Base-by-base conservation (phyloP, 2,888 invertebrate genomes). In the Amaurobius ferox region DNA sequence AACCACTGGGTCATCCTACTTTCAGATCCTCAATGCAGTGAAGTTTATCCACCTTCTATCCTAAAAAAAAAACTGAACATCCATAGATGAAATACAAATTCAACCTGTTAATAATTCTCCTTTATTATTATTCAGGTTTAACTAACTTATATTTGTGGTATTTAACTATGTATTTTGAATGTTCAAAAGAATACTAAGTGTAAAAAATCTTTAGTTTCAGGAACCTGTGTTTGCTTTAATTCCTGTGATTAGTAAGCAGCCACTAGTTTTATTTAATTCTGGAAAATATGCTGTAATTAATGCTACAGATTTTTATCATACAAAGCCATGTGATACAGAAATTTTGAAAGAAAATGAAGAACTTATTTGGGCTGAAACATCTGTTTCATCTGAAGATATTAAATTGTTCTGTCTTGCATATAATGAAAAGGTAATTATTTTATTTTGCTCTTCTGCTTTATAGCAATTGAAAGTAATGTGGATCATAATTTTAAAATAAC, bases 201-300 rank as follows among this genome's bases (percentile, higher is more conserved):
- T 61, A 19, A 19, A n/a, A 64, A 64, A 32, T 72, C 23, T 30
- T 13, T 48, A 83, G 83, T 83, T 76, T 48, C 64, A 70, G 29
- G 83, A 83, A 77, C n/a, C 30, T 48, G 28, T 83, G 19, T 77
- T 71, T 71, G 32, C 62, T 16, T 32, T 83, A 7, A 16, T 83
- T 28, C 70, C 62, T 44, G 19, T 81, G 0, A 6, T 7, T 28
- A 28, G 28, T 16, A 40, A 64, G 0, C 30, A 44, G 28, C 76
- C 76, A 1, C 1, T 83, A 3, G 13, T 76, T 32, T 32, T 76
- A 2, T 83, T 83, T 48, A 13, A 23, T 13, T 83, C 76, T 67
- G 80, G 80, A 26, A 80, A 68, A 40, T 35, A 35, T 40, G 6
- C 68, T 9, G 5, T 5, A 6, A n/a, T 40, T 28, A 72, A 79